Base-by-base conservation (phyloP, 2,888 invertebrate genomes). In the Drosophila pegasa region DNA sequence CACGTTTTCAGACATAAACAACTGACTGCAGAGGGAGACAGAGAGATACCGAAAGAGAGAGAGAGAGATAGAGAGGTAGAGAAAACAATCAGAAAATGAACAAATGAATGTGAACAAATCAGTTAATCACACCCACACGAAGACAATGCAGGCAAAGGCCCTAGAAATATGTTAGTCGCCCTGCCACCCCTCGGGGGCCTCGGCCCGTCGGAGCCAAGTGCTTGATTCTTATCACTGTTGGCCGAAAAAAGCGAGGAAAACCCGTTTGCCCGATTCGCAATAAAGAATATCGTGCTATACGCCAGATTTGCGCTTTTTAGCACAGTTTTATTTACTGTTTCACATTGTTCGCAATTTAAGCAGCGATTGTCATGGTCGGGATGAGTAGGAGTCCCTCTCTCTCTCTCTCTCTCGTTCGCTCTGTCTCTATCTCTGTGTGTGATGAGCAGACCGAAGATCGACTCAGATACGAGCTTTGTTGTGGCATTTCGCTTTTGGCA, bases 81-180 rank as follows among this genome's bases (percentile, higher is more conserved):
- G 47, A 57, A 83, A 70, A 81, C 77, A 83, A 77, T 82, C 75
- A 70, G 63, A 57, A 87, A 89, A 87, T 87, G 79, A 87, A 87
- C 89, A 84, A 89, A 84, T 84, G 83, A 90, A 87, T 91, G 91
- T 90, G 91, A 89, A 90, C 91, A 91, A 90, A 90, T 90, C 90
- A 88, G 89, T 90, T 88, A 90, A 91, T 90, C 90, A 90, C 91
- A 91, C 91, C 90, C 88, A 91, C 91, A 90, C 91, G 81, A 85
- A 72, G 61, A 45, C 63, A 52, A 37, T 58, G 56, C 54, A 48
- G 55, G 58, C 71, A 55, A 37, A 35, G 43, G 60, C 78, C 68
- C 60, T 58, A 61, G 43, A 70, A 58, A 51, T 61, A 18, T 57
- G 25, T 22, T 48, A 27, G 16, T 1, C 16, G 5, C 25, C 25